Evolutionary conservation across 2,113 vertebrate species (phyloP).

Genomic region (Peromyscus maniculatus): DNA sequence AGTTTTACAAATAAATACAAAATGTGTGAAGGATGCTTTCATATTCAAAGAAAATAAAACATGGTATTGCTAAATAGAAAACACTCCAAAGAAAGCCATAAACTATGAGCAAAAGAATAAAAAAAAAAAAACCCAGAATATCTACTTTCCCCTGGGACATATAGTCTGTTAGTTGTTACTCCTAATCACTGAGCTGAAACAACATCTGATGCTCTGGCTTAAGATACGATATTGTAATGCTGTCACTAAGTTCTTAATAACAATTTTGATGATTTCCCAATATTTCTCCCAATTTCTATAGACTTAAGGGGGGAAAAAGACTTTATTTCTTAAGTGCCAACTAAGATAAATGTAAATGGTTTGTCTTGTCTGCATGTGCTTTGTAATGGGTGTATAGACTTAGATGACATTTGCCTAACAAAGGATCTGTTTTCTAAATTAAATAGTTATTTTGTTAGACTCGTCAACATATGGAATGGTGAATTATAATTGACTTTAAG

Average conservation of each 20-base stretch:
- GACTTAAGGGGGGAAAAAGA: too few species aligned
- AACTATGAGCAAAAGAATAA: neutral
- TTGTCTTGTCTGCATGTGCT: neutral
- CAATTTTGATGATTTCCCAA: neutral
- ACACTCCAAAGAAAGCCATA: neutral
- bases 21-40: neutral
- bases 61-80: conserved; percentile 20
- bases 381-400: conserved; percentile 13
- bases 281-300: neutral
- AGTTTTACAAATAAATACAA: conserved; percentile 14
- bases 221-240: neutral
- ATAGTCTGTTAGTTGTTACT: neutral
- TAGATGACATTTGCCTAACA: neutral
- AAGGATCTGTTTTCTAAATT: conserved; percentile 7
- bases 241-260: neutral
- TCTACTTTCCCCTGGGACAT: neutral
- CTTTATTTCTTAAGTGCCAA: neutral
- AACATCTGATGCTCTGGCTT: neutral
- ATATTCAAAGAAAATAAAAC: conserved; percentile 48
- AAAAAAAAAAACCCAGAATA: neutral
- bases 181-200: neutral
- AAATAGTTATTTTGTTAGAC: neutral
- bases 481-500: neutral
- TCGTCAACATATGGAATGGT: neutral
- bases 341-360: neutral